A percentile compares a stretch with the other conserved stretches of the same genome.
phyloP scores from a whole-genome alignment of 2,888 invertebrate genomes.

The Drosophila quinaria region DNA sequence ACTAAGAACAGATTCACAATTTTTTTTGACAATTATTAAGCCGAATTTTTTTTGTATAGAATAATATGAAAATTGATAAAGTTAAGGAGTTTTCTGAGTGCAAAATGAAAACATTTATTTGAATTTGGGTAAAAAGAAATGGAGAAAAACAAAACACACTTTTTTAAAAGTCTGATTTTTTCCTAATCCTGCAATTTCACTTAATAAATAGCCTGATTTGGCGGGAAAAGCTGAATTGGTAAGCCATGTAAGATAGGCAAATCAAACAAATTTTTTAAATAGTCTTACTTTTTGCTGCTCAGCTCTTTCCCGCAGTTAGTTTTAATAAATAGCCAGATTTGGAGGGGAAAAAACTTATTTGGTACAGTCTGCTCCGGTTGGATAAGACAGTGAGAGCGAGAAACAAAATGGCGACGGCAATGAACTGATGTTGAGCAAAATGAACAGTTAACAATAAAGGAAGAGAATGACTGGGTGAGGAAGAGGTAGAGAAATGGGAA shows the following conservation, averaged over 20 bases:
- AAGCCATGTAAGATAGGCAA: no score
- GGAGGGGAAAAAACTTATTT: background rate
- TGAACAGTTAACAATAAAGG: constrained; percentile 1
- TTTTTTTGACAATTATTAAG: background rate
- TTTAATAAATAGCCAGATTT: background rate
- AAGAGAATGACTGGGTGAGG: background rate
- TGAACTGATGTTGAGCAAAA: constrained; percentile 32
- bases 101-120: background rate
- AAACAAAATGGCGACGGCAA: constrained; percentile 50
- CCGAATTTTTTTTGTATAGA: no score
- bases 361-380: background rate
- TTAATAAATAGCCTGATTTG: no score
- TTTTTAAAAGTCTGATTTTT: no score
- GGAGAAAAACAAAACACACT: no score
- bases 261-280: no score
- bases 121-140: no score
- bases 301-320: background rate
- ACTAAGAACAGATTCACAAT: no score
- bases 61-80: no score
- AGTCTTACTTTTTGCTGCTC: no score
- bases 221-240: no score
- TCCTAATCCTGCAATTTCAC: no score
- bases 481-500: background rate
- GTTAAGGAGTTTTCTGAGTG: background rate
- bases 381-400: constrained; percentile 1